phyloP scores from a whole-genome alignment of 1,140 invertebrate species.

The Drosophila hydei region DNA sequence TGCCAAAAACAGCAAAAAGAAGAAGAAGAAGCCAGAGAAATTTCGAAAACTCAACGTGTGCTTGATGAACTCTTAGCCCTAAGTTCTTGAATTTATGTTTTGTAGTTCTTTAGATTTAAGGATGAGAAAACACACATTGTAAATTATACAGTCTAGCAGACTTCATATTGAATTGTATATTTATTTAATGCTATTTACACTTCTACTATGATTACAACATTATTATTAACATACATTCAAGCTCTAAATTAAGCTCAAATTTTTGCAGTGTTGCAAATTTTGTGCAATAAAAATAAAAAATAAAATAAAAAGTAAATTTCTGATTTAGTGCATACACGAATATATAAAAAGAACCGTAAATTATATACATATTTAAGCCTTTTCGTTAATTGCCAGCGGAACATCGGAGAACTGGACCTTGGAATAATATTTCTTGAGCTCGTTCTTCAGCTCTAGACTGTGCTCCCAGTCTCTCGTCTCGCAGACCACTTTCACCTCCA shows the following conservation, averaged over 20 bases:
- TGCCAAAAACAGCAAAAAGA: slow-evolving; percentile 58
- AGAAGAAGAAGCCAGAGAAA: slow-evolving; percentile 34
- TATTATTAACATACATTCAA: slow-evolving; percentile 47
- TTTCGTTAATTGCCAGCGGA: slow-evolving; percentile 84
- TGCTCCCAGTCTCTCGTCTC: slow-evolving; percentile 94
- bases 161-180: slow-evolving; percentile 64
- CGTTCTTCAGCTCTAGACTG: slow-evolving; percentile 87
- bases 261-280: slow-evolving; percentile 44
- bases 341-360: background rate
- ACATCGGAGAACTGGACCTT: slow-evolving; percentile 84
- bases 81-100: slow-evolving; percentile 48
- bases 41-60: slow-evolving; percentile 56
- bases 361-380: background rate
- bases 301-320: slow-evolving; percentile 53
- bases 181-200: slow-evolving; percentile 73
- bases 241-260: slow-evolving; percentile 60
- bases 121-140: slow-evolving; percentile 25
- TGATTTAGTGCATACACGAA: slow-evolving; percentile 18
- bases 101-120: slow-evolving; percentile 42
- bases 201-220: slow-evolving; percentile 48
- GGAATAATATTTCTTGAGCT: slow-evolving; percentile 87
- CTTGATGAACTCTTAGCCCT: slow-evolving; percentile 56
- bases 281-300: slow-evolving; percentile 47
- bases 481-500: slow-evolving; percentile 92
- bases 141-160: slow-evolving; percentile 42